Base-by-base conservation (phyloP, 2,113 vertebrate genomes). In the Dipodomys ordii region DNA sequence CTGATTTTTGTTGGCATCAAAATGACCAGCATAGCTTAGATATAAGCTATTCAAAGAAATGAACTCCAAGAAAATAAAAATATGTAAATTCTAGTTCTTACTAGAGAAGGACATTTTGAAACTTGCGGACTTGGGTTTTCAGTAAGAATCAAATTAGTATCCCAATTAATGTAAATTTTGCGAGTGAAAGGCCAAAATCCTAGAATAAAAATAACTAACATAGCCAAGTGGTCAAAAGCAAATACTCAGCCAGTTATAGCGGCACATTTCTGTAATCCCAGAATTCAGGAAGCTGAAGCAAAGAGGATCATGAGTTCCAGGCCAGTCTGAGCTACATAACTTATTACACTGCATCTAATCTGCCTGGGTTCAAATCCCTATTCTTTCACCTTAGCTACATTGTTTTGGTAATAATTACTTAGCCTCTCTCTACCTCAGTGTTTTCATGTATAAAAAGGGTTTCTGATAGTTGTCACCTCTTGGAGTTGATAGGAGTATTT, bases 1-100 rank as follows among this genome's bases (percentile, higher is more conserved):
- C 83, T 95, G 78, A 88, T 95, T 93, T 90, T 94, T 92, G 39
- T 92, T 96, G 94, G 86, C 83, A 82, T 94, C 83, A 92, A 83
- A 93, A 49, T 73, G 49, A 88, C 65, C 27, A 49, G 27, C 6
- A 53, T 93, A 93, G 35, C 22, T 94, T 95, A 92, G 28, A 39
- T 79, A 60, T 78, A 92, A 93, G 67, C 65, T 85, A 44, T 82
- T 93, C 90, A 60, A 88, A 91, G 67, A 84, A 44, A 69, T 92
- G 46, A 90, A 93, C 64, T 83, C 80, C 4, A 93, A 87, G 94
- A 87, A 57, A 68, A 82, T 12, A 57, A 18, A 81, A 84, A 53
- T 32, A 60, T 91, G 32, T 76, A 87, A 94, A 94, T 92, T 85
- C 85, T 88, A 71, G 20, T 81, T 32, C 39, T 64, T 72, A 35